phyloP scores from a whole-genome alignment of 2,113 vertebrate species.

The Spizaetus ornatus region DNA sequence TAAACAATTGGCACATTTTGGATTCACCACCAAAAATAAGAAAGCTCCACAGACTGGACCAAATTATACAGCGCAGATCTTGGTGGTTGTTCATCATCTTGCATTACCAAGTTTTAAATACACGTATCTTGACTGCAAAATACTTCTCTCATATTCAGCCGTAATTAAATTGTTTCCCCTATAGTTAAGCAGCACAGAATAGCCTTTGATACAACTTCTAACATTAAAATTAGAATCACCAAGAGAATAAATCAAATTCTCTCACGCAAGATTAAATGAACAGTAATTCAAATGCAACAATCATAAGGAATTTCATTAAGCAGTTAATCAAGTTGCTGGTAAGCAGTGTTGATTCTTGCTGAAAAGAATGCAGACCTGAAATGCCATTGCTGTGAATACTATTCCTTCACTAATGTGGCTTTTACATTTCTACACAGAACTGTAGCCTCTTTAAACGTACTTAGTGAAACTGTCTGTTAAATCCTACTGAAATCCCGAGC shows the following conservation, averaged over 20 bases:
- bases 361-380: neutral
- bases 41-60: neutral
- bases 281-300: neutral
- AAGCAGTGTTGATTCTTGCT: neutral
- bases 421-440: neutral
- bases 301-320: neutral
- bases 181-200: neutral
- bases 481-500: neutral
- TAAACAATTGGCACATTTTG: neutral
- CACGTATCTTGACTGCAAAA: neutral
- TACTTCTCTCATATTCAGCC: neutral
- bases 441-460: neutral
- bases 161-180: neutral
- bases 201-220: neutral
- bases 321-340: neutral
- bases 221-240: neutral
- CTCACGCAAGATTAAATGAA: neutral
- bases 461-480: rapidly evolving
- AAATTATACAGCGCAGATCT: neutral
- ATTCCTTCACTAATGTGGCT: neutral
- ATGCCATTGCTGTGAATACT: neutral
- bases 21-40: neutral
- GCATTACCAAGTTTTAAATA: neutral
- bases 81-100: neutral
- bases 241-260: neutral